Conservation (phyloP, 2,888 invertebrate genomes). For the Cheilosia vulpina region DNA sequence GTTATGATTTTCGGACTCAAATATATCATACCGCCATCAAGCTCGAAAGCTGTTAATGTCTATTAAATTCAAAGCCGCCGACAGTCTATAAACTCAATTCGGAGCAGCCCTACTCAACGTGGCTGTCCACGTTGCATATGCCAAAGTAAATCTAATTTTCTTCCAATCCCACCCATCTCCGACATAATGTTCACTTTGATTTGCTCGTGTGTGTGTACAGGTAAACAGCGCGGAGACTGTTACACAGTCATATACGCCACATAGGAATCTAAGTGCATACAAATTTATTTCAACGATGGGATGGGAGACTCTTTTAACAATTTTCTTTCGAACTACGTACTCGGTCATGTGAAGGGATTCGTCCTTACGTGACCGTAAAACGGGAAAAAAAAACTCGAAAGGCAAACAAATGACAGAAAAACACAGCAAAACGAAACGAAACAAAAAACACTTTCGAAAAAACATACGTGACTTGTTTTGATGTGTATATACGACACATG, state of each 20-base stretch:
- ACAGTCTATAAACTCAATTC: slow-evolving; percentile 42
- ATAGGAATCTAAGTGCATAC: slow-evolving; percentile 50
- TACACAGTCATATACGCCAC: slow-evolving; percentile 33
- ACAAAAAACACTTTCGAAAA: slow-evolving; percentile 20
- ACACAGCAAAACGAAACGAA: slow-evolving; percentile 10
- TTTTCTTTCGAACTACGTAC: slow-evolving; percentile 9
- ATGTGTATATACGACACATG: slow-evolving; percentile 7
- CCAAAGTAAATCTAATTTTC: slow-evolving; percentile 61
- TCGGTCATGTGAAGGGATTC: slow-evolving; percentile 45
- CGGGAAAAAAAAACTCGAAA: slow-evolving; percentile 6
- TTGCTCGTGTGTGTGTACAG: slow-evolving; percentile 13
- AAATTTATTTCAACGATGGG: slow-evolving; percentile 66
- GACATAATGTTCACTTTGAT: slow-evolving; percentile 10
- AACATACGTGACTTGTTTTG: slow-evolving; percentile 71
- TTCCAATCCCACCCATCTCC: slow-evolving; percentile 48
- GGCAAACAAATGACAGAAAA: slow-evolving; percentile 65
- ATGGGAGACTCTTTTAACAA: slow-evolving; percentile 46
- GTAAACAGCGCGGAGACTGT: slow-evolving; percentile 33
- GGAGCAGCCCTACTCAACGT: slow-evolving; percentile 1
- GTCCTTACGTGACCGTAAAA: slow-evolving; percentile 44
- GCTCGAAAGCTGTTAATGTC: slow-evolving; percentile 1
- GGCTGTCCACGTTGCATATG: slow-evolving; percentile 16
- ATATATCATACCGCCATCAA: neutral
- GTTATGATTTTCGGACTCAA: neutral
- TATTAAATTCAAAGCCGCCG: slow-evolving; percentile 23